These are phyloP conservation scores for Percina caprodes DNA, from an alignment of 2,113 vertebrate species.

Conservation along the genomic window DNA sequence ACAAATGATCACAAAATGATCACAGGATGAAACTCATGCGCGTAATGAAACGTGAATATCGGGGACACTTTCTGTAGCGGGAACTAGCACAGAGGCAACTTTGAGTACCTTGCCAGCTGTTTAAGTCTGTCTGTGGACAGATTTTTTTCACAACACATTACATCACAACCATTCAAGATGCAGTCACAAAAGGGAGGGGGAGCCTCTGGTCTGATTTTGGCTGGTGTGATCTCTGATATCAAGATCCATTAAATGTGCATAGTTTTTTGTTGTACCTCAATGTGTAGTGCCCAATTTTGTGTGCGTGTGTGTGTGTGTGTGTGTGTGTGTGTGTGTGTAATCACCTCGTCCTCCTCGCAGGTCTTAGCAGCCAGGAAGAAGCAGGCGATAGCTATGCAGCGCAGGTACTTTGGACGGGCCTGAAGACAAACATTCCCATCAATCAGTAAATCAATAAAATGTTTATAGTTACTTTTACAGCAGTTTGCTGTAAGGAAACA, in stretches of 20 bases:
- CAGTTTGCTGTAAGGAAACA: neutral
- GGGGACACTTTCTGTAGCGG: too few relatives aligned
- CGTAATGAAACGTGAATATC: too few relatives aligned
- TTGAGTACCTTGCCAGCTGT: too few relatives aligned
- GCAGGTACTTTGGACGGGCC: conserved; percentile 98
- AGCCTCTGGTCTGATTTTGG: too few relatives aligned
- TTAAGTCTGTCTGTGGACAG: too few relatives aligned
- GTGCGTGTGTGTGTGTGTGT: neutral
- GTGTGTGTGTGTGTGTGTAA: neutral
- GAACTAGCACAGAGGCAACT: too few relatives aligned
- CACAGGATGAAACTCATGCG: too few relatives aligned
- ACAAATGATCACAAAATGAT: too few relatives aligned
- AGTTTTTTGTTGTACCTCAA: neutral
- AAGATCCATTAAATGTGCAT: neutral
- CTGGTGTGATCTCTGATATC: too few relatives aligned
- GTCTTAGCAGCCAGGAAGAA: conserved; percentile 98
- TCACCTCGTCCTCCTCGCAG: conserved; percentile 97
- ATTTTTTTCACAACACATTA: too few relatives aligned
- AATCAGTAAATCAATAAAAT: neutral
- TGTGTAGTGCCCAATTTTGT: neutral
- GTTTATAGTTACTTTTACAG: neutral
- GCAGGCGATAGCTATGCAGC: conserved; percentile 97
- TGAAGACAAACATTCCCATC: conserved; percentile 60
- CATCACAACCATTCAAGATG: too few relatives aligned
- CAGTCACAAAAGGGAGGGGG: too few relatives aligned